Conservation (phyloP, 2,888 invertebrate species). For the Cotesia congregata region DNA sequence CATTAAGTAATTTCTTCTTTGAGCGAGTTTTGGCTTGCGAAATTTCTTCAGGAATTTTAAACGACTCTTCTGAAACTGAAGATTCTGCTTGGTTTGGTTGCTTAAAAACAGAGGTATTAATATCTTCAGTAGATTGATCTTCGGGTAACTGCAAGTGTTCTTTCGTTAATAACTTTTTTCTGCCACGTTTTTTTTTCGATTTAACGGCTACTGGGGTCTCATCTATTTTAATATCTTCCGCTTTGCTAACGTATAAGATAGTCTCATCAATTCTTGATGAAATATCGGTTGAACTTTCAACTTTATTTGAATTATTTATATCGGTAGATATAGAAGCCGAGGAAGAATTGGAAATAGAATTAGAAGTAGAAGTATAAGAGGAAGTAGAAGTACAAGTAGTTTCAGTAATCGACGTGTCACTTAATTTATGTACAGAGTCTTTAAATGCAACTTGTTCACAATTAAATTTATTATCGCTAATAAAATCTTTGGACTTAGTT, state of each 20-base stretch:
- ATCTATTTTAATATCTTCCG: neutral
- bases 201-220: constrained; percentile 34
- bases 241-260: constrained; percentile 7
- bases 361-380: neutral
- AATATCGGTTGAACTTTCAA: neutral
- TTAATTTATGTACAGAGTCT: constrained; percentile 4
- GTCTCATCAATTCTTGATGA: neutral
- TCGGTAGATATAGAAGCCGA: neutral
- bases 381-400: neutral
- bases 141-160: constrained; percentile 45
- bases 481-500: neutral
- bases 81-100: neutral
- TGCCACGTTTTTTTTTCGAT: constrained; percentile 48
- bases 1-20: constrained; percentile 51
- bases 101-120: neutral
- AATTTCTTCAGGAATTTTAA: constrained; percentile 21
- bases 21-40: constrained; percentile 43
- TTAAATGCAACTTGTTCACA: neutral
- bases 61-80: neutral
- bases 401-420: neutral
- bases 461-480: neutral
- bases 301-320: neutral
- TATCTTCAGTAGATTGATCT: constrained; percentile 35
- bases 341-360: neutral
- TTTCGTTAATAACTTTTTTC: constrained; percentile 49